Conservation (phyloP, 2,797 vertebrate genomes). For the Capromys pilorides region DNA sequence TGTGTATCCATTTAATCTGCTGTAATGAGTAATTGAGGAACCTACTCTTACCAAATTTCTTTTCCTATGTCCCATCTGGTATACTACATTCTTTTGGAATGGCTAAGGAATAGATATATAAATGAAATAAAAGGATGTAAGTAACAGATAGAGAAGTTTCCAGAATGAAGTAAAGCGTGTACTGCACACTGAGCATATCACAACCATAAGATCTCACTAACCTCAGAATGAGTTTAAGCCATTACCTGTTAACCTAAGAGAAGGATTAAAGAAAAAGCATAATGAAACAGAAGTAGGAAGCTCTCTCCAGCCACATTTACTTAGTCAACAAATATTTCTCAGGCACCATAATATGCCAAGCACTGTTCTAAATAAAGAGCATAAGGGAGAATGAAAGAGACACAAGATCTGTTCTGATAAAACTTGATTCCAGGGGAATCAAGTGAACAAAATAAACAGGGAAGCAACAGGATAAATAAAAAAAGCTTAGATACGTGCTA, state of each 20-base stretch:
- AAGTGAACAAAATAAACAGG: conserved; percentile 48
- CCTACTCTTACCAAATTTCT: conserved; percentile 21
- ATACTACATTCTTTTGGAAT: neutral
- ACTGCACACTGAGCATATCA: conserved; percentile 32
- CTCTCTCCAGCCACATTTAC: neutral
- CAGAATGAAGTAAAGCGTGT: conserved; percentile 59
- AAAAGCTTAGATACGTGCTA: too few relatives aligned
- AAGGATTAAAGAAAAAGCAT: conserved; percentile 12
- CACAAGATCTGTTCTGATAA: neutral
- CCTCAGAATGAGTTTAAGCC: neutral
- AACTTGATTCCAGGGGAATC: neutral
- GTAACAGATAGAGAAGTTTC: conserved; percentile 23
- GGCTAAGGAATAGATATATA: conserved; percentile 32
- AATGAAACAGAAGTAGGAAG: neutral
- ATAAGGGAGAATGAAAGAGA: neutral
- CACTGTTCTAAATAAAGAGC: neutral
- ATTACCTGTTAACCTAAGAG: conserved; percentile 8
- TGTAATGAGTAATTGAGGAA: neutral
- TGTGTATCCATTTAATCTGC: neutral
- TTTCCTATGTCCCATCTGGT: conserved; percentile 14
- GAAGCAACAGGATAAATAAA: conserved; percentile 34
- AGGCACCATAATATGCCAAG: neutral
- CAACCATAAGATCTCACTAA: conserved; percentile 18
- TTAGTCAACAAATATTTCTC: conserved; percentile 43
- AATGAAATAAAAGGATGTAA: conserved; percentile 44